phyloP scores from a whole-genome alignment of 2,113 vertebrate species.

The Campylomormyrus numenius region DNA sequence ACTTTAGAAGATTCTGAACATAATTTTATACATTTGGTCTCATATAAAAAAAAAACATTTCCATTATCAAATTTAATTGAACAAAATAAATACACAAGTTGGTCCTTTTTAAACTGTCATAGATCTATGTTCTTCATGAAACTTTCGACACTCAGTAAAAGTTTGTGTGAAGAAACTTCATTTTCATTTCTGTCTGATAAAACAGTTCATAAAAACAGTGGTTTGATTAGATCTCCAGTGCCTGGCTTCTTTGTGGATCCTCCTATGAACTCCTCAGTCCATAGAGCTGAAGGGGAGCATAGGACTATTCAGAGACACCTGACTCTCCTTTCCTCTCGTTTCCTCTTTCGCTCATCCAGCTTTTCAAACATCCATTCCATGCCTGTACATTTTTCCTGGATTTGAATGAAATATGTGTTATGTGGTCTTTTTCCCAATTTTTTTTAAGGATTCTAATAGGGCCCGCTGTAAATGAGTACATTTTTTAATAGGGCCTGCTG shows the following conservation, averaged over 20 bases:
- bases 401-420: not conserved
- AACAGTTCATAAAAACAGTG: not conserved
- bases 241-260: not conserved
- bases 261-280: not conserved
- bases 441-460: not conserved
- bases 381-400: not conserved
- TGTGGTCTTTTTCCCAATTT: not conserved
- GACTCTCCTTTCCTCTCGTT: not conserved
- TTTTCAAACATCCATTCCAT: not conserved
- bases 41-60: not conserved
- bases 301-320: not conserved
- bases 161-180: not conserved
- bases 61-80: not conserved
- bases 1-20: not conserved
- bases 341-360: not conserved
- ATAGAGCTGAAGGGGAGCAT: not conserved
- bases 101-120: not conserved
- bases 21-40: not conserved
- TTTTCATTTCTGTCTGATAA: not conserved
- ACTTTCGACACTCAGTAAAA: not conserved
- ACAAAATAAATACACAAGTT: not conserved
- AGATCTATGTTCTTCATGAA: not conserved
- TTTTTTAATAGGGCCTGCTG: not conserved
- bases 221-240: not conserved
- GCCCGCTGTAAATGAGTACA: not conserved